Conservation (phyloP, 2,797 vertebrate genomes). For the Anas georgica region DNA sequence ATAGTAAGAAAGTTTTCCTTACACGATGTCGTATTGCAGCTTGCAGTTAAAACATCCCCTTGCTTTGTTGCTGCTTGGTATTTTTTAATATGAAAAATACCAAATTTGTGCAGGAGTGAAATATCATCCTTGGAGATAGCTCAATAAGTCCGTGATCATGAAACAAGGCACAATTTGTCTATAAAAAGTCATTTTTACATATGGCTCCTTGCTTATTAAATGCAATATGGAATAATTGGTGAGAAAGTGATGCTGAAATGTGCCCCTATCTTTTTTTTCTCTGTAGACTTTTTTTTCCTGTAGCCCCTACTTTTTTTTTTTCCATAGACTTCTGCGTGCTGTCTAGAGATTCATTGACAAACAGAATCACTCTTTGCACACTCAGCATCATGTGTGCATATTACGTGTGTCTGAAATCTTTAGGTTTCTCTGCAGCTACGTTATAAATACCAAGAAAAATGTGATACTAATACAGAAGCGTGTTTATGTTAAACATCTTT, state of each 20-base stretch:
- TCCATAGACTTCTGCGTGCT: rapidly evolving
- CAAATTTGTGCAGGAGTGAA: neutral
- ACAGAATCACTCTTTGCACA: rapidly evolving
- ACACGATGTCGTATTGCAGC: neutral
- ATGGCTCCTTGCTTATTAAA: neutral
- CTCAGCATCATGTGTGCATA: neutral
- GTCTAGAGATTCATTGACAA: neutral
- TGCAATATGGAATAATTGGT: neutral
- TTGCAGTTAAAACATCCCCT: neutral
- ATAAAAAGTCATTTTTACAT: neutral
- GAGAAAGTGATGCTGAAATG: neutral
- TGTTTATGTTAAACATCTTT: neutral
- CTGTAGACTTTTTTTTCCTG: too few relatives aligned
- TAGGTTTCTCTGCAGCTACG: neutral
- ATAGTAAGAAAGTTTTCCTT: neutral
- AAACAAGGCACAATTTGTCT: neutral
- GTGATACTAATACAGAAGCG: neutral
- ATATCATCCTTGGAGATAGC: neutral
- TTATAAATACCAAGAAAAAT: neutral
- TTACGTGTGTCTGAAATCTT: neutral
- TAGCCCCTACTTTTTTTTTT: neutral
- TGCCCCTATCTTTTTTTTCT: neutral
- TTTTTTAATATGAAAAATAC: neutral
- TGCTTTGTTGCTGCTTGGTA: neutral
- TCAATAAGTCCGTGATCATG: neutral